phyloP scores from a whole-genome alignment of 2,113 vertebrate genomes.

The Sphyrna mokarran region DNA sequence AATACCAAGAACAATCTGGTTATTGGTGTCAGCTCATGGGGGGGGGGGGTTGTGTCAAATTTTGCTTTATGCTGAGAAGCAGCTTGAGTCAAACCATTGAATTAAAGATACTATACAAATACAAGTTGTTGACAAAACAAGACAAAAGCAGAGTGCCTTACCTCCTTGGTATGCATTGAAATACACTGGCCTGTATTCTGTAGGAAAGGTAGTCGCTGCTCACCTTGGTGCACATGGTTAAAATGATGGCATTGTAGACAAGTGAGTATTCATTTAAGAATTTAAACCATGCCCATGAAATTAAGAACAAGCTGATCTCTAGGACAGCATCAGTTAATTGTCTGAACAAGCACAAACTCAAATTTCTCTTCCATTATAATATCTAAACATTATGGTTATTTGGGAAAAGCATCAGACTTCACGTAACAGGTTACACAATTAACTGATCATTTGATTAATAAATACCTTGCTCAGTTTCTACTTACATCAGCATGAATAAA shows the following conservation, averaged over 20 bases:
- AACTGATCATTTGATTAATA: background rate
- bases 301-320: background rate
- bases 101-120: too few species aligned
- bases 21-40: too few species aligned
- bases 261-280: background rate
- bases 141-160: background rate
- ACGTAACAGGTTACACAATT: too few species aligned
- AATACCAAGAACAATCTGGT: too few species aligned
- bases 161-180: background rate
- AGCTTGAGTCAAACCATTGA: too few species aligned
- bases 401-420: too few species aligned
- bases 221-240: background rate
- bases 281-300: background rate
- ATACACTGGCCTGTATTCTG: too few species aligned
- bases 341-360: too few species aligned
- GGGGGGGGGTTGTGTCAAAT: too few species aligned
- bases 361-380: too few species aligned
- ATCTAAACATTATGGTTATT: too few species aligned
- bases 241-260: background rate
- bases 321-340: background rate
- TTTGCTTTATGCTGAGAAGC: too few species aligned
- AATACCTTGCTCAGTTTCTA: background rate
- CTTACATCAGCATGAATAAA: background rate
- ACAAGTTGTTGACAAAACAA: background rate
- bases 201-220: background rate